Conservation (phyloP, 2,888 invertebrate genomes). For the Diarsia dahlii region DNA sequence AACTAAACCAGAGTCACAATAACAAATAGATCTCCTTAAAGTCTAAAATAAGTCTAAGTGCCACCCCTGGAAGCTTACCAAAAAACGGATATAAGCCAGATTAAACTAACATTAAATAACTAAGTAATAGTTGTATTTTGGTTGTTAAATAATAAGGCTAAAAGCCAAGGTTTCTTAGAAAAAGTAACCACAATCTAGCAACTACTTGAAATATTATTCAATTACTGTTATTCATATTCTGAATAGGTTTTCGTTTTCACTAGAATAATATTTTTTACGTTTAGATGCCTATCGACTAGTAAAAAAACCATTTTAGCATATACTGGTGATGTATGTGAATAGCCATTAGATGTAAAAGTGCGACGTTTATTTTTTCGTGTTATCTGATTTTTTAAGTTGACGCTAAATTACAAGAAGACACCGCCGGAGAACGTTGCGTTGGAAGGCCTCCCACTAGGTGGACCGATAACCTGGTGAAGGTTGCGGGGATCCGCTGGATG, state of each 20-base stretch:
- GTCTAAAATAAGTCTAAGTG: not conserved
- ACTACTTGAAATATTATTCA: not conserved
- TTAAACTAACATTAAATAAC: constrained; percentile 46
- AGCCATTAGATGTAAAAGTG: not conserved
- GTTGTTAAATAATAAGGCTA: not conserved
- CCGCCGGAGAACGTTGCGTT: too few species aligned
- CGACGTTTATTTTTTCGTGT: not conserved
- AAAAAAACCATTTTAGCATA: not conserved
- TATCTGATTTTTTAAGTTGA: not conserved
- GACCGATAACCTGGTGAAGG: too few species aligned
- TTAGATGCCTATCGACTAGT: not conserved
- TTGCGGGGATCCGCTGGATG: too few species aligned
- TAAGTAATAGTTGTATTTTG: constrained; percentile 6
- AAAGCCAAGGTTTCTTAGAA: not conserved
- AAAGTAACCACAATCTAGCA: not conserved
- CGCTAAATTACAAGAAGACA: too few species aligned
- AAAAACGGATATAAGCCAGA: constrained; percentile 33
- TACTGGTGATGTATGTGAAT: not conserved
- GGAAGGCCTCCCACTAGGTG: too few species aligned
- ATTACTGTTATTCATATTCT: not conserved
- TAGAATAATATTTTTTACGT: not conserved
- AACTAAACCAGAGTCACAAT: not conserved
- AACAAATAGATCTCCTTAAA: not conserved
- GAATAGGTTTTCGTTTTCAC: not conserved
- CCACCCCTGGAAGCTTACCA: constrained; percentile 36